Evolutionary conservation across 1,140 invertebrate genomes (phyloP).

Genomic region (Manduca sexta): DNA sequence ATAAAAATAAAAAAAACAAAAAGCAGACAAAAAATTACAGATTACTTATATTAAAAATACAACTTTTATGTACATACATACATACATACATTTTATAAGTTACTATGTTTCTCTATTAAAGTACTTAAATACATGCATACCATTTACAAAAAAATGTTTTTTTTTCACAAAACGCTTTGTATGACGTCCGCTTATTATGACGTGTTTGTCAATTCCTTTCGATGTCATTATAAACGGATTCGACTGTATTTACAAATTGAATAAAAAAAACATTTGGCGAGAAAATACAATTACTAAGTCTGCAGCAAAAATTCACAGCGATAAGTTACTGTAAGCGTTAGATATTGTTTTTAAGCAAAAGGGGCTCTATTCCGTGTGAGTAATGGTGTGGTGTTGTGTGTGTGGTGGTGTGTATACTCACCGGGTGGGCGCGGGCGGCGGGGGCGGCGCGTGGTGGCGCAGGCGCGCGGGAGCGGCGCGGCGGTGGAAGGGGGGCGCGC

Average conservation of each 20-base stretch:
- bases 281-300: background rate
- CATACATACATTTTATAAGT: too few species aligned
- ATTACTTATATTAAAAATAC: too few species aligned
- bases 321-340: background rate
- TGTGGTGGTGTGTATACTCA: constrained; percentile 24
- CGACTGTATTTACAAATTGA: background rate
- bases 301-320: background rate
- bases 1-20: too few species aligned
- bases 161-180: too few species aligned
- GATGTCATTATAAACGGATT: background rate
- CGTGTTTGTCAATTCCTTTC: too few species aligned
- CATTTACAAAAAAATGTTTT: too few species aligned
- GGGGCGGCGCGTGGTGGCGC: constrained; percentile 15
- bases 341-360: too few species aligned
- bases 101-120: too few species aligned
- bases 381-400: constrained; percentile 43
- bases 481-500: constrained; percentile 70
- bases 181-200: too few species aligned
- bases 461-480: constrained; percentile 45
- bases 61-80: too few species aligned
- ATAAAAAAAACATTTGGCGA: background rate
- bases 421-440: constrained; percentile 12
- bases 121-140: too few species aligned
- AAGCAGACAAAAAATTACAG: too few species aligned
- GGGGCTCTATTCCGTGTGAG: background rate